Conservation (phyloP, 2,797 vertebrate genomes). For the Sebastolobus alascanus region DNA sequence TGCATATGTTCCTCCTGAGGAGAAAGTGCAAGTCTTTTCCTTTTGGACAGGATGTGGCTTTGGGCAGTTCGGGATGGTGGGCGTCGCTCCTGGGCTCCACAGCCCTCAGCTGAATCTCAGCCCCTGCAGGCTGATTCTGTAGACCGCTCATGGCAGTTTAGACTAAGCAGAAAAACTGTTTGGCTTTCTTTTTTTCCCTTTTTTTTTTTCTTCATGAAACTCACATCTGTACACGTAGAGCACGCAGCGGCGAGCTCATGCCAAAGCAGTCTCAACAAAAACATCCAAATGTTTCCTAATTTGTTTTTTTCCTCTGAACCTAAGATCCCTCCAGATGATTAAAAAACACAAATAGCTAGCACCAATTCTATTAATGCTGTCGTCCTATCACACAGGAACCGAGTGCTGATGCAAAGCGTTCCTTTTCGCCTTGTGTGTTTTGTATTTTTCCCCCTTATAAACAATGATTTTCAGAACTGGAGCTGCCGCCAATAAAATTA, state of each 20-base stretch:
- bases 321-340: slow-evolving; percentile 71
- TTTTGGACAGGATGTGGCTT: slow-evolving; percentile 87
- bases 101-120: slow-evolving; percentile 70
- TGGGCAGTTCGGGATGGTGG: slow-evolving; percentile 75
- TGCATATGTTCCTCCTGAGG: slow-evolving; percentile 75
- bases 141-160: slow-evolving; percentile 74
- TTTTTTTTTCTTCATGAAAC: slow-evolving; percentile 39
- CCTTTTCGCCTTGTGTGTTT: slow-evolving; percentile 77
- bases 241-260: slow-evolving; percentile 43
- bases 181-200: slow-evolving; percentile 51
- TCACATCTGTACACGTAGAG: slow-evolving; percentile 67
- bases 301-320: slow-evolving; percentile 62
- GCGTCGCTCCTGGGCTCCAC: slow-evolving; percentile 78
- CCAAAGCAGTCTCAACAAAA: slow-evolving; percentile 75
- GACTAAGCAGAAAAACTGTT: slow-evolving; percentile 72
- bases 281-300: slow-evolving; percentile 66
- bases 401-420: slow-evolving; percentile 70
- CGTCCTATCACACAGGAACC: slow-evolving; percentile 81
- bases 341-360: slow-evolving; percentile 67
- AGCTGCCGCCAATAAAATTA: slow-evolving; percentile 86
- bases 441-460: slow-evolving; percentile 71
- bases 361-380: slow-evolving; percentile 68
- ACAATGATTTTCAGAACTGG: slow-evolving; percentile 86
- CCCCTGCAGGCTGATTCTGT: slow-evolving; percentile 74
- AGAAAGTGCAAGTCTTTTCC: slow-evolving; percentile 84